Conservation (phyloP, 2,113 vertebrate species). For the Talpa occidentalis region DNA sequence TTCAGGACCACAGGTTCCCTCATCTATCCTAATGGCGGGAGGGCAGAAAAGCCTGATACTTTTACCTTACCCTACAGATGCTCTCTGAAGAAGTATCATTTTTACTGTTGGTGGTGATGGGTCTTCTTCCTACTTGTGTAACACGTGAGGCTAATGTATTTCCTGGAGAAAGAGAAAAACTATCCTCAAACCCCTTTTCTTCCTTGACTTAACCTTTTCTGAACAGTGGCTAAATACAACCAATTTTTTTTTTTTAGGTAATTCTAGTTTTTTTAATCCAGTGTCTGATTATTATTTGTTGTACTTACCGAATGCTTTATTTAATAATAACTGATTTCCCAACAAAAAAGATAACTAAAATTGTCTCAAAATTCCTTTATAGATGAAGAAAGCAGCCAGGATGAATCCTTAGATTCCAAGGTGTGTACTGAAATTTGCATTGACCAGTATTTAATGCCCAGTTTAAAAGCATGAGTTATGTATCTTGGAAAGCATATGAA, state of each 20-base stretch:
- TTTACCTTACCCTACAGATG: no score
- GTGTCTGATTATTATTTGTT: background rate
- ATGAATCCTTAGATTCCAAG: constrained; percentile 88
- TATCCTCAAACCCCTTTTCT: background rate
- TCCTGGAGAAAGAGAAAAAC: background rate
- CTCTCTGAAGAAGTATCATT: background rate
- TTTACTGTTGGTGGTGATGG: background rate
- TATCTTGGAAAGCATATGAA: background rate
- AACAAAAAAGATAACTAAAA: constrained; percentile 50
- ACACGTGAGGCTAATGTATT: background rate
- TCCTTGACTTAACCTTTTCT: constrained; percentile 36
- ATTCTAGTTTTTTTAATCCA: constrained; percentile 24
- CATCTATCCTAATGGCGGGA: no score
- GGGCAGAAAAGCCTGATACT: no score
- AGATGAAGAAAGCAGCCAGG: constrained; percentile 87
- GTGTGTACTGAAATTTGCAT: constrained; percentile 78
- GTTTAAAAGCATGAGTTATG: background rate
- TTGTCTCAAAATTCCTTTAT: constrained; percentile 73
- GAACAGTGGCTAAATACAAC: constrained; percentile 9
- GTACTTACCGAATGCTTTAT: constrained; percentile 35
- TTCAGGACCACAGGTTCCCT: no score
- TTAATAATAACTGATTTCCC: constrained; percentile 63
- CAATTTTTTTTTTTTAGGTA: constrained; percentile 50
- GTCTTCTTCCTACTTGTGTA: background rate
- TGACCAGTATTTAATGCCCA: constrained; percentile 13